These are phyloP conservation scores for Sigmodon hispidus DNA, from an alignment of 2,113 vertebrate species.

Conservation along the genomic window DNA sequence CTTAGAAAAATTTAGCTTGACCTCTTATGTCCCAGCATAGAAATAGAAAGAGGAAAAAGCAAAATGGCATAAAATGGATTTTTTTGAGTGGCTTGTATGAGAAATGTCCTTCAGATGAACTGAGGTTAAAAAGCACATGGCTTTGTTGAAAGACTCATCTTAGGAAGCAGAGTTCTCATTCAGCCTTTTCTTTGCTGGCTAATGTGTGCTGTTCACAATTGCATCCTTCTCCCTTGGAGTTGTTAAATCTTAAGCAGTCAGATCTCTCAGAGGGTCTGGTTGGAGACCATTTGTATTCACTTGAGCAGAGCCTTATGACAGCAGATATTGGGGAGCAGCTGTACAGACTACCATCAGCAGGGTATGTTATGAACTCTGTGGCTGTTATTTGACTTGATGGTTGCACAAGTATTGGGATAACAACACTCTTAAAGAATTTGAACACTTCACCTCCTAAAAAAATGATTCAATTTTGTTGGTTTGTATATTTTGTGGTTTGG, in stretches of 20 bases:
- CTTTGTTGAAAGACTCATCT: neutral
- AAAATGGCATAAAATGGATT: neutral
- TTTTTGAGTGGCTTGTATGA: neutral
- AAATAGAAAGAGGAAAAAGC: neutral
- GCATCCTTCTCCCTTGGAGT: neutral
- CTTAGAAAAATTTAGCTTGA: neutral
- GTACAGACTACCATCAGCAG: neutral
- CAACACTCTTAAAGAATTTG: neutral
- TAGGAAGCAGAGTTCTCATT: neutral
- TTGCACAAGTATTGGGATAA: neutral
- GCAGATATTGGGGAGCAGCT: neutral
- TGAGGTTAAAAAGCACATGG: neutral
- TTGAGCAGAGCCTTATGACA: neutral
- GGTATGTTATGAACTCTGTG: neutral
- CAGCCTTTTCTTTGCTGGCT: neutral
- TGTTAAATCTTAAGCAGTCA: neutral
- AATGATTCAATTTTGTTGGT: neutral
- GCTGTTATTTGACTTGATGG: neutral
- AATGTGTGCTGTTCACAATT: neutral
- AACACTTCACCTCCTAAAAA: neutral
- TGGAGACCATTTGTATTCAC: neutral
- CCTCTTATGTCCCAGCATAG: neutral
- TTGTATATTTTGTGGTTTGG: neutral
- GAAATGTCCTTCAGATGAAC: neutral
- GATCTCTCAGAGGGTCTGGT: neutral